Percentiles rank a stretch among this genome's conserved stretches.
phyloP scores from a whole-genome alignment of 2,113 vertebrate species.

The Opisthocomus hoazin region DNA sequence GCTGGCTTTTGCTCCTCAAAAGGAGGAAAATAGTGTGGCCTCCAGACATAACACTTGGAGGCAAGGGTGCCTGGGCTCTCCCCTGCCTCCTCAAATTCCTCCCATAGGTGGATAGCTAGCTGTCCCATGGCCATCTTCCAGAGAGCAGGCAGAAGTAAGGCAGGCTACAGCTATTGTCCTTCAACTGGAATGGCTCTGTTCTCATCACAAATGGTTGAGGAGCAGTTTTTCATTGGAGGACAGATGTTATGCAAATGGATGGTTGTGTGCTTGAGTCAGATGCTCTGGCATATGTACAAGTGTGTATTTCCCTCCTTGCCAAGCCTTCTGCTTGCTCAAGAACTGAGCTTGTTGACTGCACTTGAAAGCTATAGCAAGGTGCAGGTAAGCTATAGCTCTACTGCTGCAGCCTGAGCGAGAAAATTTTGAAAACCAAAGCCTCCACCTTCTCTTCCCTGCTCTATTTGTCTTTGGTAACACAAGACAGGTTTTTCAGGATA shows the following conservation, averaged over 20 bases:
- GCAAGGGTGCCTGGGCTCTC: not conserved
- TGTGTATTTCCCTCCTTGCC: not conserved
- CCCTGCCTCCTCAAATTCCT: not conserved
- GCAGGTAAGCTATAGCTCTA: not conserved
- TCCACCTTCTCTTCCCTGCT: not conserved
- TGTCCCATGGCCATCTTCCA: not conserved
- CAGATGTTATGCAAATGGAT: not conserved
- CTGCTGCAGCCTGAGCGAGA: not conserved
- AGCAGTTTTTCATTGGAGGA: not conserved
- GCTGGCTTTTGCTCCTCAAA: not conserved
- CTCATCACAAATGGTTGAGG: not conserved
- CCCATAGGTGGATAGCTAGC: not conserved
- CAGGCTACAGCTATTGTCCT: not conserved
- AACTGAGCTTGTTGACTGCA: not conserved
- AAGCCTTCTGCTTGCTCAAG: not conserved
- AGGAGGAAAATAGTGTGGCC: not conserved
- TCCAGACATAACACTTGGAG: not conserved
- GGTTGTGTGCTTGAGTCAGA: not conserved
- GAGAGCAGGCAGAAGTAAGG: not conserved
- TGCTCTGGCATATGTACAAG: not conserved
- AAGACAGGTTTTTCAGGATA: not conserved
- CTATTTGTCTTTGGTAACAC: not conserved
- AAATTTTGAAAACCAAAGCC: not conserved
- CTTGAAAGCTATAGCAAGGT: not conserved
- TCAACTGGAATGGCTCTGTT: not conserved